Evolutionary conservation across 2,888 invertebrate genomes (phyloP).

Genomic region (Pterostichus niger): DNA sequence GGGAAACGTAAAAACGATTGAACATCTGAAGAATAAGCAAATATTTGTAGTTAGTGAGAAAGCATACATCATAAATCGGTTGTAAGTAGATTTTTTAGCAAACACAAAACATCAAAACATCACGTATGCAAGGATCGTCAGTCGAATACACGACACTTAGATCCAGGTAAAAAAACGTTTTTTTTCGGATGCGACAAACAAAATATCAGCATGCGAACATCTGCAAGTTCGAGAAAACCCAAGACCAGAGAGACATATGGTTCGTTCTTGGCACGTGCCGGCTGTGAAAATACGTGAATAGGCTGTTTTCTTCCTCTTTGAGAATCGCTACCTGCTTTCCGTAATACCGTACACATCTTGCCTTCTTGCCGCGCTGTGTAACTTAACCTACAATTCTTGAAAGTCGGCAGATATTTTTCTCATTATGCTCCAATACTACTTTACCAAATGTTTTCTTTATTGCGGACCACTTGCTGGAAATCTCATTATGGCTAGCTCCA

Average conservation of each 20-base stretch:
- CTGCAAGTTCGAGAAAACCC: conserved; percentile 58
- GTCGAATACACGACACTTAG: background rate
- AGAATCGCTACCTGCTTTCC: conserved; percentile 44
- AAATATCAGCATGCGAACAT: conserved; percentile 58
- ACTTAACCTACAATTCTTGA: conserved; percentile 8
- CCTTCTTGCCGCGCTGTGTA: conserved; percentile 11
- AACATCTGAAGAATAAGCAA: background rate
- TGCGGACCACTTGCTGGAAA: background rate
- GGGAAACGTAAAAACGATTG: too few relatives aligned
- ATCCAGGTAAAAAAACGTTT: conserved; percentile 50
- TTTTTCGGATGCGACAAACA: conserved; percentile 59
- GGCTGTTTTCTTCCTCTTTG: conserved; percentile 47
- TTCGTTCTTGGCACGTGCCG: conserved; percentile 51
- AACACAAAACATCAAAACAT: conserved; percentile 8
- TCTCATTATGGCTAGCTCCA: background rate
- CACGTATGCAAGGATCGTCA: background rate
- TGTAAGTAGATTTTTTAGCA: conserved; percentile 11
- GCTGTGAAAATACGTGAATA: conserved; percentile 58
- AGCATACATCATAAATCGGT: background rate
- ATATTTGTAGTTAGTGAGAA: background rate
- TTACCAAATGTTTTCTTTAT: conserved; percentile 34
- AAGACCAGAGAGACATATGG: conserved; percentile 56
- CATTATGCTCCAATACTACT: conserved; percentile 5
- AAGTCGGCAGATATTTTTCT: background rate
- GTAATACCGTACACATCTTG: background rate